These are phyloP conservation scores for Planococcus citri DNA, from an alignment of 1,140 invertebrate genomes.

Conservation along the genomic window DNA sequence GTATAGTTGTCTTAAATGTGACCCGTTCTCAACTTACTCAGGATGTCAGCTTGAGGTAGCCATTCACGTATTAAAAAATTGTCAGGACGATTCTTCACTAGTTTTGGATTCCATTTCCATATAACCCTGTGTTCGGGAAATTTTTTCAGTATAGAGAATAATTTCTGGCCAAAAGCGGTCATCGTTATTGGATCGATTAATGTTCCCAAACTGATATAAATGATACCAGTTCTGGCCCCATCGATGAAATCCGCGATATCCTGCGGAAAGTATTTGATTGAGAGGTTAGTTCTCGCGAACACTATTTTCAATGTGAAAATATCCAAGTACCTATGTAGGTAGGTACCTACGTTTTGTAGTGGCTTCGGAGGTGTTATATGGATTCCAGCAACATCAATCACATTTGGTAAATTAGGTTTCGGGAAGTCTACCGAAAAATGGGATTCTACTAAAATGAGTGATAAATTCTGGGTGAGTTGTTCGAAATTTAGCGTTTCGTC, in stretches of 20 bases:
- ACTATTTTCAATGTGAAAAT: neutral
- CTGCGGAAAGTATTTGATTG: neutral
- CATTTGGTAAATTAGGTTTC: conserved; percentile 36
- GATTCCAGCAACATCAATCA: conserved; percentile 48
- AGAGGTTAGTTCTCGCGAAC: neutral
- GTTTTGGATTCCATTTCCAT: conserved; percentile 58
- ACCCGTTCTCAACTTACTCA: no score
- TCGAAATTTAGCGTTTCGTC: neutral
- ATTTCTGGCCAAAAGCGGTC: neutral
- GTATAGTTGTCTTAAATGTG: no score
- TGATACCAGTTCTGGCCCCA: neutral
- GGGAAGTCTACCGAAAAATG: conserved; percentile 40
- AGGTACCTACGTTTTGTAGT: conserved; percentile 33
- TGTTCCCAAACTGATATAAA: neutral
- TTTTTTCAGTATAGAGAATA: neutral
- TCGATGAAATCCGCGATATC: neutral
- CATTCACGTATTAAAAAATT: conserved; percentile 51
- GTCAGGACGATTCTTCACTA: conserved; percentile 37
- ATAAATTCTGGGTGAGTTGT: conserved; percentile 29
- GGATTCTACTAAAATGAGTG: conserved; percentile 41
- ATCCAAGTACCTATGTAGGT: neutral
- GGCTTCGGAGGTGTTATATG: conserved; percentile 34
- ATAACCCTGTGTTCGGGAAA: conserved; percentile 36
- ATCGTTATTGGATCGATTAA: neutral
- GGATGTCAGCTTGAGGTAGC: conserved; percentile 55